Conservation (phyloP, 37 sponge, comb jelly and placozoan species). For the Chondrilla cf. caribensis region DNA sequence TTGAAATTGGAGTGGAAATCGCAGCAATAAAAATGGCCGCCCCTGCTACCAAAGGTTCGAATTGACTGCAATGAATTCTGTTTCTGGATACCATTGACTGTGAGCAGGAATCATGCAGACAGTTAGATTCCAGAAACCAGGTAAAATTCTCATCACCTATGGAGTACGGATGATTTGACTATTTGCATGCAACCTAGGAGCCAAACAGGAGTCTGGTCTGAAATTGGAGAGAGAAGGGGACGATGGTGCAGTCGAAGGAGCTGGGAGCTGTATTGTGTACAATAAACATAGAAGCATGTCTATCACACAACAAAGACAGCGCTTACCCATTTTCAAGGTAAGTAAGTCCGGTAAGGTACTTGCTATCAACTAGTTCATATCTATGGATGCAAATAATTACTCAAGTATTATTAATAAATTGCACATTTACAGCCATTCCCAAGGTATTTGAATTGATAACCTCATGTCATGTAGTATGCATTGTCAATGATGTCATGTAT, state of each 20-base stretch:
- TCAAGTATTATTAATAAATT: not conserved
- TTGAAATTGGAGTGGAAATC: no score
- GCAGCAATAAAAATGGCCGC: no score
- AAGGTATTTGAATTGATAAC: no score
- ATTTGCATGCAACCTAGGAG: no score
- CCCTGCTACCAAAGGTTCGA: no score
- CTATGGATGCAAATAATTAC: no score
- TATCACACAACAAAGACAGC: conserved; percentile 82
- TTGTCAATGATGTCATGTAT: no score
- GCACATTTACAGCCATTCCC: not conserved
- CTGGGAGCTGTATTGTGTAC: conserved; percentile 70
- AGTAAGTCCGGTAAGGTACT: no score
- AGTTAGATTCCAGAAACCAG: conserved; percentile 23
- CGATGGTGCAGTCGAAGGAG: conserved; percentile 45
- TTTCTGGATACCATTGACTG: not conserved
- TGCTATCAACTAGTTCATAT: no score
- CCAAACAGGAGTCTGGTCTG: not conserved
- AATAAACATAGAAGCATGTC: conserved; percentile 75
- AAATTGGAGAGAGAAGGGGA: not conserved
- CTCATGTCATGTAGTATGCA: no score
- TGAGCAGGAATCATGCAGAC: not conserved
- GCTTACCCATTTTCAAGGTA: conserved; percentile 86
- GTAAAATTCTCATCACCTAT: not conserved
- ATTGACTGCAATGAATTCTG: not conserved
- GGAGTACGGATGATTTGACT: no score